phyloP scores from a whole-genome alignment of 2,888 invertebrate genomes.

The Eucera pruinosa region DNA sequence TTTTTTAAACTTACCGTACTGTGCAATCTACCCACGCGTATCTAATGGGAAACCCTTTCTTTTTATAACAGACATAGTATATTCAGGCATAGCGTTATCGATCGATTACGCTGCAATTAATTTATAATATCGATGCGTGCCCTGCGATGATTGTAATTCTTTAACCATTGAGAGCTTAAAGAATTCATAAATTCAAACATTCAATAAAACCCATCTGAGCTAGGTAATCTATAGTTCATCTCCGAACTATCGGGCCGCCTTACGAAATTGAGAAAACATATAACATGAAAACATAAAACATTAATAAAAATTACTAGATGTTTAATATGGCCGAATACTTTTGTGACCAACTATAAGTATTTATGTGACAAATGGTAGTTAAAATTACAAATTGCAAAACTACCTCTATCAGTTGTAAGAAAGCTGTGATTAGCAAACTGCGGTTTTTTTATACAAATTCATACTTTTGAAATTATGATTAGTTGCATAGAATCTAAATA shows the following conservation, averaged over 20 bases:
- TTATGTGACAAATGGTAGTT: background rate
- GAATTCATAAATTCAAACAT: background rate
- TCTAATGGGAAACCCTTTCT: conserved; percentile 59
- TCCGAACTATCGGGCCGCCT: too few species aligned
- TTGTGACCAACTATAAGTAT: too few species aligned
- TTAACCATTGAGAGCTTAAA: background rate
- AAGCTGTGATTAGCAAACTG: too few species aligned
- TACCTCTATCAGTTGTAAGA: too few species aligned
- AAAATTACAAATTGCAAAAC: background rate
- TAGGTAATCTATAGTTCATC: too few species aligned
- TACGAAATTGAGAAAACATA: too few species aligned
- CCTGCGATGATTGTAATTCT: conserved; percentile 26
- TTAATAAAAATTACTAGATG: too few species aligned
- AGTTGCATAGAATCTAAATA: too few species aligned
- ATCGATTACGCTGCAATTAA: conserved; percentile 53
- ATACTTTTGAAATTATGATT: too few species aligned
- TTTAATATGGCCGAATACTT: too few species aligned
- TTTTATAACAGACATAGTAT: conserved; percentile 52
- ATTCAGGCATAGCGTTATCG: conserved; percentile 36
- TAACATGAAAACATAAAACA: too few species aligned
- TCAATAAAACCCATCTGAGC: background rate
- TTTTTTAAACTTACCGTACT: conserved; percentile 50
- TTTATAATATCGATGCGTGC: conserved; percentile 53
- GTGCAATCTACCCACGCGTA: conserved; percentile 53
- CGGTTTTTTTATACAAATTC: too few species aligned